phyloP scores from a whole-genome alignment of 2,888 invertebrate species.

The Formica aserva region DNA sequence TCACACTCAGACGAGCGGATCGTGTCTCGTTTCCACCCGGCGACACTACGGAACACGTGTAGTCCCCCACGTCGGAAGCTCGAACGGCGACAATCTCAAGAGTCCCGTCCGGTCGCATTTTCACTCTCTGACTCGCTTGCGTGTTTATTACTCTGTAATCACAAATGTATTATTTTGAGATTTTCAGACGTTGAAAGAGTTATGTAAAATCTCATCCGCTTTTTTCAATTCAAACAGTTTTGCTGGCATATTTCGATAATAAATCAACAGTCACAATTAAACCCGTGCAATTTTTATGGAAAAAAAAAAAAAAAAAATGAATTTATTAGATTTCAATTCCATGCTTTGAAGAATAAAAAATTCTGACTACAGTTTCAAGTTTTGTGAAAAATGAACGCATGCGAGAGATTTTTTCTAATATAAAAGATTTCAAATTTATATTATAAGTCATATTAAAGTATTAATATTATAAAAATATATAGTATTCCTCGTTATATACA shows the following conservation, averaged over 20 bases:
- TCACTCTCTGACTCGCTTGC: constrained; percentile 90
- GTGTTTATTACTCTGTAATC: constrained; percentile 87
- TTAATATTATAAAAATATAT: not conserved
- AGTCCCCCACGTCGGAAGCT: constrained; percentile 97
- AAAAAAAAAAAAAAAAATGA: not conserved
- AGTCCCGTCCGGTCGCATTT: constrained; percentile 93
- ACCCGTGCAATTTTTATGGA: not conserved
- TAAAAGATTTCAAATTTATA: not conserved
- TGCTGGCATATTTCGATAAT: not conserved
- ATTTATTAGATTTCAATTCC: constrained; percentile 2
- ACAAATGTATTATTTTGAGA: not conserved
- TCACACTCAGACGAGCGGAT: constrained; percentile 93
- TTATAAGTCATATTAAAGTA: not conserved
- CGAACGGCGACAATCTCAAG: constrained; percentile 95
- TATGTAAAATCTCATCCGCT: not conserved
- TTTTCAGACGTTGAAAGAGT: not conserved
- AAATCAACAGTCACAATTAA: not conserved
- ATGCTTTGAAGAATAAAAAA: not conserved
- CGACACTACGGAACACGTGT: constrained; percentile 96
- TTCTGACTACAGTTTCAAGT: not conserved
- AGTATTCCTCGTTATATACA: constrained; percentile 82
- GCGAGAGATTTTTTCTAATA: not conserved
- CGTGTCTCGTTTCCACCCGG: constrained; percentile 97
- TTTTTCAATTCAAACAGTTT: not conserved
- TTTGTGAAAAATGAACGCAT: not conserved